Conservation (phyloP, 2,113 vertebrate species). For the Cryptotis parvus region DNA sequence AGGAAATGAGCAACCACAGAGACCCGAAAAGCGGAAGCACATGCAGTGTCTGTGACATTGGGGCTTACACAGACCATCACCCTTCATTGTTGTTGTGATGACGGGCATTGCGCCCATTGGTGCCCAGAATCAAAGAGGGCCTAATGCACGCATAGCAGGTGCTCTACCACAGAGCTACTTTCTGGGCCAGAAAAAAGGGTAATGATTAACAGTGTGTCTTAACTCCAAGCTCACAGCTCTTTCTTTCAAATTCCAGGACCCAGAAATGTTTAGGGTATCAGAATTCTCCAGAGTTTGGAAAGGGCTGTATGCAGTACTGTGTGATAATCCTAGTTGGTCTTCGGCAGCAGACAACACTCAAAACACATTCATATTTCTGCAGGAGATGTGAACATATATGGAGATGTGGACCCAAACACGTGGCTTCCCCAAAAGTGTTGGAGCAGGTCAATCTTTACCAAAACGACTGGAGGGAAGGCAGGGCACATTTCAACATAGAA, state of each 20-base stretch:
- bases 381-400: not conserved
- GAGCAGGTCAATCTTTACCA: too few species aligned
- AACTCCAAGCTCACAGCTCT: not conserved
- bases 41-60: not conserved
- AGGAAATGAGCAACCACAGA: not conserved
- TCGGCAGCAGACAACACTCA: not conserved
- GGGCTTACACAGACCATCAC: not conserved
- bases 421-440: too few species aligned
- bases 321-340: accelerated
- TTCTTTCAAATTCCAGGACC: not conserved
- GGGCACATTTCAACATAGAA: too few species aligned
- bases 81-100: too few species aligned
- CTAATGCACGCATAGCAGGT: too few species aligned
- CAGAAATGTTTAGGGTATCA: not conserved
- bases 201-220: not conserved
- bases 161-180: too few species aligned
- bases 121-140: too few species aligned
- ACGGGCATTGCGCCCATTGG: too few species aligned
- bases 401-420: not conserved
- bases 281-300: not conserved
- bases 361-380: not conserved
- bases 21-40: not conserved
- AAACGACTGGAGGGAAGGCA: too few species aligned
- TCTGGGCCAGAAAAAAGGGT: too few species aligned
- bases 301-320: too few species aligned